Base-by-base conservation (phyloP, 2,888 invertebrate species). In the Drosophila melanocephala region DNA sequence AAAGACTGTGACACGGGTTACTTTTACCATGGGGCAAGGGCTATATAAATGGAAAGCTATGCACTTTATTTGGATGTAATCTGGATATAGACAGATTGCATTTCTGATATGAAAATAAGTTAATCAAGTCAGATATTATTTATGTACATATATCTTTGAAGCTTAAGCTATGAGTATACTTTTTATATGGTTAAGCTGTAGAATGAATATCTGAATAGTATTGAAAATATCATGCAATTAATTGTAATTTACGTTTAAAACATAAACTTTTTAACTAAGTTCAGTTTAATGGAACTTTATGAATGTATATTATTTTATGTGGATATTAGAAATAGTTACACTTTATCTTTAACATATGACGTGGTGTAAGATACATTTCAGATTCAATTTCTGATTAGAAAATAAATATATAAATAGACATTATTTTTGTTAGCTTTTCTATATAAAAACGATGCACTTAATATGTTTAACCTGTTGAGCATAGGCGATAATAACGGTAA, bases 11-110 rank as follows among this genome's bases (percentile, higher is more conserved):
- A 28, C 19, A 33, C 28, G 42, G 5, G 28, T 44, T 44, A 19
- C 42, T 35, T 33, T 62, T 56, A 76, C 77, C 28, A 58, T 75
- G 77, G 77, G 62, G n/a, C 30, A 26, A 28, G 22, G 33, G 33
- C 33, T 5, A 26, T 16, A 14, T 0, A 37, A 35, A 26, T 19
- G 47, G 26, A 26, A 16, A 26, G 10, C 1, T 16, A 4, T 16
- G 47, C 10, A 26, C 26, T 35, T 35, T 26, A 22, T 35, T 16
- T 16, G 10, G 10, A 32, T 32, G 6, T 32, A 12, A 32, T 30
- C 30, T 10, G 12, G 10, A 30, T n/a, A 50, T 9, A 19, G 6
- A 30, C 10, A 10, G 51, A 30, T 51, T 9, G 19, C 19, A 30
- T 12, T 51, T 51, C n/a, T 30, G 51, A 30, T 30, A 1, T 28